These are phyloP conservation scores for Cetonia aurata DNA, from an alignment of 2,888 invertebrate species.

Conservation along the genomic window DNA sequence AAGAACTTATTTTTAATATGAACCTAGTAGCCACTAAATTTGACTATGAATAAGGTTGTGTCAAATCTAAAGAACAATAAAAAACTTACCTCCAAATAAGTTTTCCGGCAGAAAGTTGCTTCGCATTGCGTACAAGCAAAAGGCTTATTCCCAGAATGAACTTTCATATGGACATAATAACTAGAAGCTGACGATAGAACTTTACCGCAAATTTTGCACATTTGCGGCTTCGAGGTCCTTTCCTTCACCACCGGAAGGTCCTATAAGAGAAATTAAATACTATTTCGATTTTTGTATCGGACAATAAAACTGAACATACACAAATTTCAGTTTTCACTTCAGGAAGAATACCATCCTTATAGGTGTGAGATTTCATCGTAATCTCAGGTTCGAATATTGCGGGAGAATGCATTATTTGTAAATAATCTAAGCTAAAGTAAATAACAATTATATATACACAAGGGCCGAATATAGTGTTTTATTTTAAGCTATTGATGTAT, in stretches of 20 bases:
- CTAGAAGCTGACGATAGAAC: slow-evolving; percentile 82
- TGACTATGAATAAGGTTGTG: neutral
- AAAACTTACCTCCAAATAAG: slow-evolving; percentile 74
- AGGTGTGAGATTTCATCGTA: slow-evolving; percentile 43
- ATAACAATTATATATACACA: slow-evolving; percentile 19
- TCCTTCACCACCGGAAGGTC: slow-evolving; percentile 23
- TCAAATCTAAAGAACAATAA: slow-evolving; percentile 7
- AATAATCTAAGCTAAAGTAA: slow-evolving; percentile 39
- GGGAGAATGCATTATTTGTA: slow-evolving; percentile 39
- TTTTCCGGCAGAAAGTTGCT: slow-evolving; percentile 84
- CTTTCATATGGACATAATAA: slow-evolving; percentile 86
- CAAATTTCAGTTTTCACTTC: slow-evolving; percentile 14
- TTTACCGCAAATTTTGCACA: slow-evolving; percentile 84
- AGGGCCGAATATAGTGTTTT: neutral
- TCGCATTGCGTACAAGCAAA: slow-evolving; percentile 84
- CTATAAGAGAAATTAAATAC: slow-evolving; percentile 13
- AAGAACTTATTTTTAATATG: too few species aligned
- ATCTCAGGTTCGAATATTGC: slow-evolving; percentile 39
- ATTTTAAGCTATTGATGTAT: neutral
- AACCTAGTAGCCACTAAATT: too few species aligned
- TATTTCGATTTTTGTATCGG: neutral
- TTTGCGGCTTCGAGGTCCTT: slow-evolving; percentile 72
- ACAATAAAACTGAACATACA: too few species aligned
- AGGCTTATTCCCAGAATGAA: slow-evolving; percentile 84
- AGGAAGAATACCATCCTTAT: slow-evolving; percentile 17